These are phyloP conservation scores for Encarsia formosa DNA, from an alignment of 2,888 invertebrate species.

Conservation along the genomic window DNA sequence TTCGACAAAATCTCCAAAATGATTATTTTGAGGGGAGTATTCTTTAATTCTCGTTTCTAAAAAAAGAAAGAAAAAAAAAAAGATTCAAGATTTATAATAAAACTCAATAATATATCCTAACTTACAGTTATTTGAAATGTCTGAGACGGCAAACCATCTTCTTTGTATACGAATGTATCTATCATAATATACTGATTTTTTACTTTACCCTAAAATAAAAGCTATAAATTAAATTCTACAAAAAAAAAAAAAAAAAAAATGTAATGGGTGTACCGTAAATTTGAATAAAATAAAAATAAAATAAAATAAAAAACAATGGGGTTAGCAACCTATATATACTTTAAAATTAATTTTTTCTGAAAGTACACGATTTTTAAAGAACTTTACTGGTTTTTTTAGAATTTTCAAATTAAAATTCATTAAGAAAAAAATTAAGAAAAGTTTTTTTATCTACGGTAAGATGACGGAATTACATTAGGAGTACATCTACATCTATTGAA, in stretches of 20 bases:
- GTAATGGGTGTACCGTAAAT: too few species aligned
- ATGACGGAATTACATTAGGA: too few species aligned
- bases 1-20: conserved; percentile 39
- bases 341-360: too few species aligned
- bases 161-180: conserved; percentile 35
- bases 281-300: too few species aligned
- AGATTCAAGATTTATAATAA: background rate
- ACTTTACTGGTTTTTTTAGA: too few species aligned
- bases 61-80: conserved; percentile 9
- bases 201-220: conserved; percentile 31
- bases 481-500: too few species aligned
- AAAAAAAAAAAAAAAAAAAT: background rate
- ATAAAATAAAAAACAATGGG: too few species aligned
- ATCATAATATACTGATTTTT: conserved; percentile 29
- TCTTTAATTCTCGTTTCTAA: conserved; percentile 31
- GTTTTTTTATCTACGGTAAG: too few species aligned
- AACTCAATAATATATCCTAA: background rate
- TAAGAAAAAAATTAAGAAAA: too few species aligned
- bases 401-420: too few species aligned
- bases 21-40: conserved; percentile 33
- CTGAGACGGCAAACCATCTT: conserved; percentile 36
- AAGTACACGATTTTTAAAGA: too few species aligned
- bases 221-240: background rate
- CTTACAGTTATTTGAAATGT: conserved; percentile 35
- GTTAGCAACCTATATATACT: too few species aligned